phyloP scores from a whole-genome alignment of 1,140 invertebrate genomes.

The Thalassaphorura encarpata region DNA sequence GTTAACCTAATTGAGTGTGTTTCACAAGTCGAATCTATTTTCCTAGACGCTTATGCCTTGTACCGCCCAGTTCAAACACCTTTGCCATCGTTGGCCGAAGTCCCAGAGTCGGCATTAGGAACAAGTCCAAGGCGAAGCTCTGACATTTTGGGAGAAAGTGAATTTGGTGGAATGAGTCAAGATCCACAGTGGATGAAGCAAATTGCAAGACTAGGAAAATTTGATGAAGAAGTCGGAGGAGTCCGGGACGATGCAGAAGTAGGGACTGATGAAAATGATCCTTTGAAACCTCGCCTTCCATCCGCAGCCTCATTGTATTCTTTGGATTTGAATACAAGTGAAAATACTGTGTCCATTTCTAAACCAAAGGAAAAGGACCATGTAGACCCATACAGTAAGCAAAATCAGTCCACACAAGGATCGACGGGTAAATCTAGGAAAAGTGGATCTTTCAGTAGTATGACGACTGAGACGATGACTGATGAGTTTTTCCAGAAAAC shows the following conservation, averaged over 20 bases:
- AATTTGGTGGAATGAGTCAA: too few species aligned
- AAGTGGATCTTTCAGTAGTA: conserved; percentile 3
- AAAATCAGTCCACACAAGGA: neutral
- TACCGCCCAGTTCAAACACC: conserved; percentile 43
- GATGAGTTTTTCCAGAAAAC: conserved; percentile 34
- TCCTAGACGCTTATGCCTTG: conserved; percentile 49
- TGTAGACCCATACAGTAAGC: conserved; percentile 23
- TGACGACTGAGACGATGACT: conserved; percentile 32
- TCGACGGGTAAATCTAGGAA: conserved; percentile 10
- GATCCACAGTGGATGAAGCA: conserved; percentile 63
- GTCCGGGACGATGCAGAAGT: conserved; percentile 23
- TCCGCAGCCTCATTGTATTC: conserved; percentile 53
- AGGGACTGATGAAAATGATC: neutral
- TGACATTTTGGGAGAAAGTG: conserved; percentile 33
- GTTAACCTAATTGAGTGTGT: conserved; percentile 65
- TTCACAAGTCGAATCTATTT: conserved; percentile 44
- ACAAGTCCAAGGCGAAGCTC: conserved; percentile 12
- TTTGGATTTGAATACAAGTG: conserved; percentile 53
- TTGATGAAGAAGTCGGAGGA: conserved; percentile 47
- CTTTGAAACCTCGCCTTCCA: conserved; percentile 37
- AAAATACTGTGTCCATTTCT: conserved; percentile 46
- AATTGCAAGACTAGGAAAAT: conserved; percentile 39
- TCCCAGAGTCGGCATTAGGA: conserved; percentile 13
- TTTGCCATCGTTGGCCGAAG: conserved; percentile 29
- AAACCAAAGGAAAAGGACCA: conserved; percentile 28